Evolutionary conservation across 2,888 invertebrate genomes (phyloP).

Genomic region (Philhelius pedissequus): DNA sequence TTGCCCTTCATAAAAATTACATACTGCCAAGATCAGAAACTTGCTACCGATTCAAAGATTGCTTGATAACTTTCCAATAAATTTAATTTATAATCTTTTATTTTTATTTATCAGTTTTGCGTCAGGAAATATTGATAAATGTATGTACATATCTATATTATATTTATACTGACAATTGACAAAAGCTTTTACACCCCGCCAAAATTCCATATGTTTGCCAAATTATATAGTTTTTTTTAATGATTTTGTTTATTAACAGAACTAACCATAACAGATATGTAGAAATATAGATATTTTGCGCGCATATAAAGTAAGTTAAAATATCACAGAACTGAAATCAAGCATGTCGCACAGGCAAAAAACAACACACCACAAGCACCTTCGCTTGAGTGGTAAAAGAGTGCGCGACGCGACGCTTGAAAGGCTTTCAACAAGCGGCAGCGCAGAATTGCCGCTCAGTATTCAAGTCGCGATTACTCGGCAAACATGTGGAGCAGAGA

Average conservation of each 20-base stretch:
- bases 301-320: constrained; percentile 13
- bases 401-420: constrained; percentile 33
- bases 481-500: constrained; percentile 75
- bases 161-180: neutral
- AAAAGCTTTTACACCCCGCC: constrained; percentile 40
- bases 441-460: constrained; percentile 68
- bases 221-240: constrained; percentile 6
- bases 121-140: constrained; percentile 27
- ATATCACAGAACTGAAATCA: constrained; percentile 62
- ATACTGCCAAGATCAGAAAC: constrained; percentile 10
- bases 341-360: constrained; percentile 55
- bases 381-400: constrained; percentile 64
- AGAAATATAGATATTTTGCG: constrained; percentile 21
- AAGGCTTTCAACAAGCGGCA: constrained; percentile 41
- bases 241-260: constrained; percentile 46
- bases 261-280: constrained; percentile 35
- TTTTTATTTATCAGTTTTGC: neutral
- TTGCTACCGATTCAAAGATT: neutral
- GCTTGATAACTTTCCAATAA: neutral
- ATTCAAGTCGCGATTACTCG: constrained; percentile 77
- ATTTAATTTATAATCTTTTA: neutral
- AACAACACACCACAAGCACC: constrained; percentile 12
- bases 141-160: too few relatives aligned
- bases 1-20: neutral
- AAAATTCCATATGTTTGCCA: constrained; percentile 21